Evolutionary conservation across 2,888 invertebrate species (phyloP).

Genomic region (Sclerodermus sp.): DNA sequence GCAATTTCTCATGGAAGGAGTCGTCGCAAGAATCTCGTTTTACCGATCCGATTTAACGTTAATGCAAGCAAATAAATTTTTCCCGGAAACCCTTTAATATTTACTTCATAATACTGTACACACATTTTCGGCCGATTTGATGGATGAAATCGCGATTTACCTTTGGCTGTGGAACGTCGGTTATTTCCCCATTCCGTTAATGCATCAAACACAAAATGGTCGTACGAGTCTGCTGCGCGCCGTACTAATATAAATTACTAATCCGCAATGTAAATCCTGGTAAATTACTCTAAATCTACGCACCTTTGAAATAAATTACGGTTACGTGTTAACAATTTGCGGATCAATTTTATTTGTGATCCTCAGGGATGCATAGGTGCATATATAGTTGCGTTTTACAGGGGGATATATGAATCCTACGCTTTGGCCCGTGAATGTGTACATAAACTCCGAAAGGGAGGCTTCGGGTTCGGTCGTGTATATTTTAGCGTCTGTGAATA

Average conservation of each 20-base stretch:
- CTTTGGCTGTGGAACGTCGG: too few species aligned
- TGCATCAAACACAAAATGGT: too few species aligned
- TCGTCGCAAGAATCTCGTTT: neutral
- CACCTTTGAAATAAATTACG: neutral
- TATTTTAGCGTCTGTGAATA: conserved; percentile 54
- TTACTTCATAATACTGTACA: too few species aligned
- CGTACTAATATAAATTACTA: neutral
- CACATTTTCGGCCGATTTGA: too few species aligned
- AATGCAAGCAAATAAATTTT: too few species aligned
- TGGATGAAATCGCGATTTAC: too few species aligned
- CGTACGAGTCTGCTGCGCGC: too few species aligned
- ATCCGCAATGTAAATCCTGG: neutral
- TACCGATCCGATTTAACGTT: too few species aligned
- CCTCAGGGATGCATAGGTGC: too few species aligned
- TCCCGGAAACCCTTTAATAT: too few species aligned
- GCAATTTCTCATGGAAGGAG: conserved; percentile 46
- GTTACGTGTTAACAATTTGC: neutral
- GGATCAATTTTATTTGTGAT: neutral
- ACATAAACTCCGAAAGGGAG: conserved; percentile 27
- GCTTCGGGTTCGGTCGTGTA: conserved; percentile 35
- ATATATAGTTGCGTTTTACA: too few species aligned
- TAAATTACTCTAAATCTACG: neutral
- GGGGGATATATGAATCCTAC: neutral
- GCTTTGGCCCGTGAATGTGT: conserved; percentile 25
- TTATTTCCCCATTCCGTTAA: too few species aligned